These are phyloP conservation scores for Falcunculus frontatus DNA, from an alignment of 2,113 vertebrate species.

Conservation along the genomic window DNA sequence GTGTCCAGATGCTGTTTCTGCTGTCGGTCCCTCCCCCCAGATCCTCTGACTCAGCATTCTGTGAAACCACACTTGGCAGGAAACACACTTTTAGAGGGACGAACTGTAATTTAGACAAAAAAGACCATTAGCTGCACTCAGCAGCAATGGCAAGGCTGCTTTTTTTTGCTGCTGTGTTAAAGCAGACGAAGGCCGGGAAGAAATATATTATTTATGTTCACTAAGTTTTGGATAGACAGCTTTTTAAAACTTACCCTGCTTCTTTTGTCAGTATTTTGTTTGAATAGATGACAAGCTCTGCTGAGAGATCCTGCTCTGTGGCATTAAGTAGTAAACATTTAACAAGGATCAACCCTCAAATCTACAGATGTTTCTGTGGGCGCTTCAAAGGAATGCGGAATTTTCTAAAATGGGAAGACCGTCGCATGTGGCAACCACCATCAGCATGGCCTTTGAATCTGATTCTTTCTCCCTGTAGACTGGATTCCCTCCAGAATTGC, in stretches of 20 bases:
- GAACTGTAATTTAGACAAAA: constrained; percentile 46
- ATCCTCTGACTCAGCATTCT: constrained; percentile 47
- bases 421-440: neutral
- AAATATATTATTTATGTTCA: constrained; percentile 24
- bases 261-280: neutral
- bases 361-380: neutral
- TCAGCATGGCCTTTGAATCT: neutral
- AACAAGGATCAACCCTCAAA: neutral
- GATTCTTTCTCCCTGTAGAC: neutral
- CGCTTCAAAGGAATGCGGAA: neutral
- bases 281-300: neutral
- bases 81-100: constrained; percentile 32
- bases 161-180: neutral
- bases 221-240: neutral
- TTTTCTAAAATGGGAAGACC: constrained; percentile 17
- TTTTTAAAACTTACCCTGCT: neutral
- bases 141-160: neutral
- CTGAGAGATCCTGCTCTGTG: neutral
- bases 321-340: neutral
- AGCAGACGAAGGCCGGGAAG: neutral
- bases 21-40: neutral
- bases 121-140: constrained; percentile 43
- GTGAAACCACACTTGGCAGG: constrained; percentile 42
- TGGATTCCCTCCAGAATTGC: neutral
- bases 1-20: neutral